phyloP scores from a whole-genome alignment of 2,113 vertebrate species.

The Ictidomys tridecemlineatus region DNA sequence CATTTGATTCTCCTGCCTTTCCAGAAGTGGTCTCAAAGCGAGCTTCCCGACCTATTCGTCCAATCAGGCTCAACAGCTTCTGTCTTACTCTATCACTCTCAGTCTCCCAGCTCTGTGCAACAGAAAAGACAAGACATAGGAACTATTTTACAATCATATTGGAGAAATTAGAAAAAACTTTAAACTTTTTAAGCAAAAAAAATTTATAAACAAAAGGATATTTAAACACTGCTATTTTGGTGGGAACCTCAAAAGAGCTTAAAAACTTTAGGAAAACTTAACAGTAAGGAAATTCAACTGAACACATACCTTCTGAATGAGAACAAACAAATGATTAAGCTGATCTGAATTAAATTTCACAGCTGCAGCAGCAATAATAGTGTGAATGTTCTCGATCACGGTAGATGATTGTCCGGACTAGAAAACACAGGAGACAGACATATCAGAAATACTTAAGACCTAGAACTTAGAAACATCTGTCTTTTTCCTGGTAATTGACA shows the following conservation, averaged over 20 bases:
- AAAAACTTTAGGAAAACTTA: constrained; percentile 1
- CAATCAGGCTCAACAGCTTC: constrained; percentile 97
- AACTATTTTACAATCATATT: not conserved
- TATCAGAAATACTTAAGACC: not conserved
- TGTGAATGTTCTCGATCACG: constrained; percentile 99
- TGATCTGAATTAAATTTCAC: constrained; percentile 98
- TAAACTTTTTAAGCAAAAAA: not conserved
- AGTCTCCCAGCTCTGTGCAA: constrained; percentile 96
- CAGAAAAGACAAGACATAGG: not conserved
- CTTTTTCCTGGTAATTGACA: not conserved
- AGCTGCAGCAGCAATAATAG: constrained; percentile 98
- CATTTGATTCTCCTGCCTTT: constrained; percentile 90
- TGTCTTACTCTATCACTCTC: constrained; percentile 97
- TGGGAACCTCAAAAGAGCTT: not conserved
- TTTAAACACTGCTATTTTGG: not conserved
- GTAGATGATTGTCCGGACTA: constrained; percentile 98
- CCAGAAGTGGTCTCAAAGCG: constrained; percentile 97
- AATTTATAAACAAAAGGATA: not conserved
- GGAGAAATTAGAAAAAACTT: constrained; percentile 25
- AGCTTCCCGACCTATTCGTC: constrained; percentile 97
- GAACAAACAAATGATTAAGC: constrained; percentile 97
- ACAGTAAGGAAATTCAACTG: not conserved
- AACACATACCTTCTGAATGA: constrained; percentile 96
- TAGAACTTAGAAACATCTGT: not conserved
- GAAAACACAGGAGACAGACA: constrained; percentile 56